A percentile compares a stretch with the other conserved stretches of the same genome.
Conservation (phyloP, 2,113 vertebrate species). For the Sebastes schlegelii region DNA sequence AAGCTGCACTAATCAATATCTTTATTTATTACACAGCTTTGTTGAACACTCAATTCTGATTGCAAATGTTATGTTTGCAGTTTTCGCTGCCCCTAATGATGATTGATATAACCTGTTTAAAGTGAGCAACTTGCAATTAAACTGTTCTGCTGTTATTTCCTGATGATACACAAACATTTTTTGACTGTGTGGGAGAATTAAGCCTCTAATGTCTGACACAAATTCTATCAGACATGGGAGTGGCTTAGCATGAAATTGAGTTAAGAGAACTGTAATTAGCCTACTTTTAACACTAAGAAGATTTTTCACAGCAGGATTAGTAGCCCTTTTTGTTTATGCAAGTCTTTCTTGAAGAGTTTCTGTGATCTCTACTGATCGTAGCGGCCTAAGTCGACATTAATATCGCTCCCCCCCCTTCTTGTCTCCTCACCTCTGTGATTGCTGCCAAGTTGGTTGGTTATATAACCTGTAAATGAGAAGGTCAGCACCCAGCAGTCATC, state of each 20-base stretch:
- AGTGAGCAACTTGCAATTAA: background rate
- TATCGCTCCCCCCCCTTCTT: background rate
- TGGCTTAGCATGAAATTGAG: background rate
- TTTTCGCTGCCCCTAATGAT: background rate
- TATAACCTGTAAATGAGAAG: constrained; percentile 76
- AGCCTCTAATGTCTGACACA: background rate
- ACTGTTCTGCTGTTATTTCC: background rate
- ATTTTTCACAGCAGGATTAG: background rate
- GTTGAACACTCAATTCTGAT: too few relatives aligned
- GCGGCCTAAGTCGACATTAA: background rate
- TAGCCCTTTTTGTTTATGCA: background rate
- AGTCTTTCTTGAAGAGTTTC: background rate
- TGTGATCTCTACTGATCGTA: background rate
- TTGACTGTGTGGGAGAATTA: background rate
- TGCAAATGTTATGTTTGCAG: background rate
- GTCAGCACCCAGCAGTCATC: constrained; percentile 64
- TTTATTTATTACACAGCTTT: too few relatives aligned
- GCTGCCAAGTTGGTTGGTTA: constrained; percentile 67
- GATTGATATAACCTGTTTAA: background rate
- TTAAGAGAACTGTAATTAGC: background rate
- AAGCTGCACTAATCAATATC: too few relatives aligned
- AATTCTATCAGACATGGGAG: background rate
- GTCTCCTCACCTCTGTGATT: constrained; percentile 32
- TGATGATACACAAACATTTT: too few relatives aligned
- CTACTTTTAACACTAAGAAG: background rate